Base-by-base conservation (phyloP, 2,888 invertebrate species). In the Sinelater perroti region DNA sequence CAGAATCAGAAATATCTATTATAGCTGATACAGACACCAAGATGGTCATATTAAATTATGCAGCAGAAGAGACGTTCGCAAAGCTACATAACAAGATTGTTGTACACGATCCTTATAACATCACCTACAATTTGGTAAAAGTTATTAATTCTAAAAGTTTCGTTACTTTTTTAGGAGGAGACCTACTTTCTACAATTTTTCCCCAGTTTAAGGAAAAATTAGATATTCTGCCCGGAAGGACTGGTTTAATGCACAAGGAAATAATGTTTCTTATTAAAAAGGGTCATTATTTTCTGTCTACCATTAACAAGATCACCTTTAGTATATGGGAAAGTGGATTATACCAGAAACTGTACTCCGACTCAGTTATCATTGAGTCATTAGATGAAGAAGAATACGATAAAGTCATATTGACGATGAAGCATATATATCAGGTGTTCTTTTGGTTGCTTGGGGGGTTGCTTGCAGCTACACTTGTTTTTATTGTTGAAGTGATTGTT, bases 221-320 rank as follows among this genome's bases (percentile, higher is more conserved):
- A 3, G 51, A 42, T 21, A 2, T 42, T n/a, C 31, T 42, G 6
- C 14, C 20, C 2, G 7, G 21, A 3, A 6, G 16, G 4, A 8
- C 21, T 7, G 40, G 40, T 3, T 20, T 51, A 2, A 1, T 51
- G 8, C 21, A 30, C 14, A 10, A 30, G 4, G 51, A 51, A 31
- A 4, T 21, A 1, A 14, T 31, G 7, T 6, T 51, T 6, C 14
- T 10, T 6, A 51, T 51, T 30, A 17, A 33, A n/a, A 40, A 51
- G 21, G 51, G 51, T 5, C 51, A 51, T 21, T 51, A 31, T 20
- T 51, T 51, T 31, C 20, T 51, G 24, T 1, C 10, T 17, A 40
- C 42, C 1, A 33, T 51, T 17, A 51, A 42, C 17, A 40, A 30
- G 7, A 20, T 42, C 8, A 7, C 8, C 7, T 20, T 20, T 6